phyloP scores from a whole-genome alignment of 2,888 invertebrate species.

The Leptopilina syphax region DNA sequence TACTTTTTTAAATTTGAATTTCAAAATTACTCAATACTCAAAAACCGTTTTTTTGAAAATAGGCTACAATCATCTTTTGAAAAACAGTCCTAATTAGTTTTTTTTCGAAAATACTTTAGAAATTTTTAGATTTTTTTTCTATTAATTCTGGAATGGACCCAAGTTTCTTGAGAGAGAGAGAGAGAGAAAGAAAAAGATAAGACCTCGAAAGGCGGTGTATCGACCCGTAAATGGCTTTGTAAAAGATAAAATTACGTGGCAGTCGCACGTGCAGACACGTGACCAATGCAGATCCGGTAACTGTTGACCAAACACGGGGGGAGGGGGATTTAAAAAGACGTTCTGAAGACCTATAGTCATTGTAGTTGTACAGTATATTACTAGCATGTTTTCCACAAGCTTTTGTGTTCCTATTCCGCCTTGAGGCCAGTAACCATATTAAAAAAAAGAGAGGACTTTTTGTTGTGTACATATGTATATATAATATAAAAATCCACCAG shows the following conservation, averaged over 20 bases:
- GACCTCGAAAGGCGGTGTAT: conserved; percentile 34
- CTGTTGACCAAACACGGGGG: conserved; percentile 27
- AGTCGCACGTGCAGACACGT: conserved; percentile 31
- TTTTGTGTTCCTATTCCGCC: background rate
- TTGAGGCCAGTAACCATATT: conserved; percentile 1
- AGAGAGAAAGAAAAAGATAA: conserved; percentile 19
- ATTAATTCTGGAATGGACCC: conserved; percentile 31
- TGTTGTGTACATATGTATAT: background rate
- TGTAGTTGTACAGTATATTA: no score
- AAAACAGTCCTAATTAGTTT: background rate
- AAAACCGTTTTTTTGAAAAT: no score
- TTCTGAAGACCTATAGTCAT: background rate
- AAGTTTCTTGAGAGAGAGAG: conserved; percentile 6
- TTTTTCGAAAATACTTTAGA: background rate
- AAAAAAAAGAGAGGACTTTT: background rate
- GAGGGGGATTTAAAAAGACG: conserved; percentile 10
- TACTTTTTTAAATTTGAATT: no score
- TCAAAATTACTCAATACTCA: no score
- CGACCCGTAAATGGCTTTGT: conserved; percentile 36
- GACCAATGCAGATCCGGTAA: conserved; percentile 35
- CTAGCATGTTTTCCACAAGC: conserved; percentile 10
- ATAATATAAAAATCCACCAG: conserved; percentile 6
- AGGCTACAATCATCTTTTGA: no score
- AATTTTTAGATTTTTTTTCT: background rate
- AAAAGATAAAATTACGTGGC: conserved; percentile 32